phyloP scores from a whole-genome alignment of 2,888 invertebrate genomes.

The Holacanthella duospinosa region DNA sequence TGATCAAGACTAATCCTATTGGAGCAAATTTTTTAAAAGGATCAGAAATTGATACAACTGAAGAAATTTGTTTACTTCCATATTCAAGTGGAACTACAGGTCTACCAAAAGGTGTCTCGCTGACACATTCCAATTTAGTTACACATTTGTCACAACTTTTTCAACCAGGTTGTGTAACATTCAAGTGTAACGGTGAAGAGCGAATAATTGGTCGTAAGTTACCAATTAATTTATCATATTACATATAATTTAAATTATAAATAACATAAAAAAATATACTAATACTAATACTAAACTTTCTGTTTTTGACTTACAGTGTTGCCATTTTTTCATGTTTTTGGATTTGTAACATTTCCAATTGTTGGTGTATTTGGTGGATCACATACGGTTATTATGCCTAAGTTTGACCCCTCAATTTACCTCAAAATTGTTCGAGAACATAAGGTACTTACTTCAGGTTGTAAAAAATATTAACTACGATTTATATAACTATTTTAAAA shows the following conservation, averaged over 20 bases:
- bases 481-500: no score
- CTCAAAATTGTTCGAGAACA: constrained; percentile 53
- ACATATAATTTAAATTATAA: no score
- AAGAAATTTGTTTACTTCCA: constrained; percentile 19
- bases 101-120: constrained; percentile 66
- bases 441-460: constrained; percentile 41
- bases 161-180: not conserved
- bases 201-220: constrained; percentile 18
- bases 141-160: not conserved
- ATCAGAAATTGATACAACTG: constrained; percentile 17
- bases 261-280: no score
- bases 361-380: constrained; percentile 51
- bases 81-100: constrained; percentile 44
- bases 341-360: constrained; percentile 58
- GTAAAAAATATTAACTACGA: no score
- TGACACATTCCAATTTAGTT: constrained; percentile 39
- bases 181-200: not conserved
- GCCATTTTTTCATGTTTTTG: constrained; percentile 49
- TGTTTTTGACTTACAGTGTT: constrained; percentile 21
- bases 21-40: constrained; percentile 24
- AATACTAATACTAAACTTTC: no score
- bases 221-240: no score
- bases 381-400: constrained; percentile 50
- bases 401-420: constrained; percentile 62
- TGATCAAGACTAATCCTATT: constrained; percentile 27